Conservation (phyloP, 2,797 vertebrate species). For the Myotis findleyi region DNA sequence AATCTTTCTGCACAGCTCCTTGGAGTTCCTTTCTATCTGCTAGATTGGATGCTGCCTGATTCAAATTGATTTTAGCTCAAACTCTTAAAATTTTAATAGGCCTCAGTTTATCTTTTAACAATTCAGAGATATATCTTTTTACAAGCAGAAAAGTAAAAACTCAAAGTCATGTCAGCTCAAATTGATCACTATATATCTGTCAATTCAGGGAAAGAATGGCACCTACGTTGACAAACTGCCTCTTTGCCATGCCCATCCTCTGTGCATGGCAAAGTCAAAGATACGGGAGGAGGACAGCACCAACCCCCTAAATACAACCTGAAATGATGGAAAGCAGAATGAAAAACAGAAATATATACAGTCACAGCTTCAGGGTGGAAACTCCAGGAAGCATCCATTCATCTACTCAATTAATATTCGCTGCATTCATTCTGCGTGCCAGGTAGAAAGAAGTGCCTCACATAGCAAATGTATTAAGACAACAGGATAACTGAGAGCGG, state of each 20-base stretch:
- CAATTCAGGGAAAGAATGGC: neutral
- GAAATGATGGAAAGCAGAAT: neutral
- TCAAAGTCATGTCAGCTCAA: neutral
- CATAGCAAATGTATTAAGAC: neutral
- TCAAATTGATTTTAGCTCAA: neutral
- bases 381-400: neutral
- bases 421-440: neutral
- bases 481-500: neutral
- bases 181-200: neutral
- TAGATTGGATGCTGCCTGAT: neutral
- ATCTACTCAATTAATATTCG: neutral
- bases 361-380: neutral
- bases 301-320: neutral
- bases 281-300: neutral
- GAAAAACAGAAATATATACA: neutral
- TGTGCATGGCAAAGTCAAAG: neutral
- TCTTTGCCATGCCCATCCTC: neutral
- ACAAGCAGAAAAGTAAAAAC: neutral
- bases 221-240: neutral
- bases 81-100: neutral
- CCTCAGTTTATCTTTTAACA: neutral
- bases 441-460: neutral
- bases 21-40: neutral
- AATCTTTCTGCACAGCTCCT: neutral
- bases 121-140: neutral